Evolutionary conservation across 2,113 vertebrate species (phyloP).

Genomic region (Azemiops feae): DNA sequence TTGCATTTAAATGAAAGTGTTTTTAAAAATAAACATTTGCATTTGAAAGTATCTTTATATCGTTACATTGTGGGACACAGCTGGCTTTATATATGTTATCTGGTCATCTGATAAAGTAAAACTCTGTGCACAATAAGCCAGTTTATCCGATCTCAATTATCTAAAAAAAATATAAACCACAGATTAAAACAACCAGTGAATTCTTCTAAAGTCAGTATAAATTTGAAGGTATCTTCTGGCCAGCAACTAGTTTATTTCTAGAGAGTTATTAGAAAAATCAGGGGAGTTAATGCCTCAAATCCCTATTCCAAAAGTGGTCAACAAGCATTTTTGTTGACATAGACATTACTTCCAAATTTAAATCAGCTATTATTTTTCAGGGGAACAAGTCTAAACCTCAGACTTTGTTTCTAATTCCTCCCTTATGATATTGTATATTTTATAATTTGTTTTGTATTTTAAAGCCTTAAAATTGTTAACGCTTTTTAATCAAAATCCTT

Average conservation of each 20-base stretch:
- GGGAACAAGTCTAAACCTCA: neutral
- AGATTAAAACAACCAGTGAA: neutral
- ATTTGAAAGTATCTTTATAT: conserved; percentile 49
- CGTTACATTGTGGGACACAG: neutral
- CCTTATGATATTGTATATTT: neutral
- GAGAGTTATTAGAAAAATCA: neutral
- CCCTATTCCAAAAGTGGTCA: neutral
- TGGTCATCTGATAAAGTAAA: neutral
- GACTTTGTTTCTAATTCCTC: neutral
- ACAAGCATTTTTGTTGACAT: neutral
- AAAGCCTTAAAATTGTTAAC: neutral
- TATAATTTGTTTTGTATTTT: neutral
- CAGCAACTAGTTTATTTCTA: neutral
- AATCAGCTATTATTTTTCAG: neutral
- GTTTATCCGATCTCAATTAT: neutral
- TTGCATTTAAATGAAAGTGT: conserved; percentile 64
- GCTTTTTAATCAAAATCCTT: neutral
- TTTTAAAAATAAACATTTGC: conserved; percentile 37
- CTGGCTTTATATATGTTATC: neutral
- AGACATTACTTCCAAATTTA: neutral
- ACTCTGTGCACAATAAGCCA: neutral
- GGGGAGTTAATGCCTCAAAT: neutral
- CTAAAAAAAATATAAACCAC: neutral
- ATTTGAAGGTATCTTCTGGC: neutral
- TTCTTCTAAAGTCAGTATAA: neutral